phyloP scores from a whole-genome alignment of 2,888 invertebrate species.

The Phasia obesa region DNA sequence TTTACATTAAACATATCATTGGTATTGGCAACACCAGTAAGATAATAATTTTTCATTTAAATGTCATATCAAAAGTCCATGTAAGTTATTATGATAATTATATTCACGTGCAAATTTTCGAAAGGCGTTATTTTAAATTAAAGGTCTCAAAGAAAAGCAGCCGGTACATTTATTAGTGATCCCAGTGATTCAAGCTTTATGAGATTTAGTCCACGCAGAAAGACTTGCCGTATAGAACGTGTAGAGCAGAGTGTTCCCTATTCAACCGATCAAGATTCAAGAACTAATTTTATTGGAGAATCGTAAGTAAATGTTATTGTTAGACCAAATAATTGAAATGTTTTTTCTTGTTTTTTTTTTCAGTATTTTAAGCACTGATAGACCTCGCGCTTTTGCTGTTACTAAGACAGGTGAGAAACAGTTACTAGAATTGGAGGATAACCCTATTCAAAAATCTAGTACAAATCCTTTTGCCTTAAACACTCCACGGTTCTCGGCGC shows the following conservation, averaged over 20 bases:
- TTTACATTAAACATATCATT: neutral
- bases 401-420: slow-evolving; percentile 67
- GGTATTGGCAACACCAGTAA: neutral
- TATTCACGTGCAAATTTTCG: neutral
- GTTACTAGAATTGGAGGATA: slow-evolving; percentile 54
- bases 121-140: neutral
- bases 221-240: slow-evolving; percentile 40
- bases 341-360: neutral
- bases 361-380: slow-evolving; percentile 46
- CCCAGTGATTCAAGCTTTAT: slow-evolving; percentile 43
- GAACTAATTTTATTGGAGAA: slow-evolving; percentile 70
- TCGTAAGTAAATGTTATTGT: slow-evolving; percentile 62
- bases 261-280: slow-evolving; percentile 54
- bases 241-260: slow-evolving; percentile 50
- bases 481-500: slow-evolving; percentile 14
- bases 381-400: slow-evolving; percentile 62
- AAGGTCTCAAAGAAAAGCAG: slow-evolving; percentile 54
- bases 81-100: slow-evolving; percentile 16
- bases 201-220: slow-evolving; percentile 61
- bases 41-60: neutral
- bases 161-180: slow-evolving; percentile 66
- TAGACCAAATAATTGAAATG: no score
- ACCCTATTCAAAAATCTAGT: neutral
- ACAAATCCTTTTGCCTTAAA: slow-evolving; percentile 35
- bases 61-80: neutral